These are phyloP conservation scores for Notamacropus eugenii DNA, from an alignment of 2,797 vertebrate genomes.

Conservation along the genomic window DNA sequence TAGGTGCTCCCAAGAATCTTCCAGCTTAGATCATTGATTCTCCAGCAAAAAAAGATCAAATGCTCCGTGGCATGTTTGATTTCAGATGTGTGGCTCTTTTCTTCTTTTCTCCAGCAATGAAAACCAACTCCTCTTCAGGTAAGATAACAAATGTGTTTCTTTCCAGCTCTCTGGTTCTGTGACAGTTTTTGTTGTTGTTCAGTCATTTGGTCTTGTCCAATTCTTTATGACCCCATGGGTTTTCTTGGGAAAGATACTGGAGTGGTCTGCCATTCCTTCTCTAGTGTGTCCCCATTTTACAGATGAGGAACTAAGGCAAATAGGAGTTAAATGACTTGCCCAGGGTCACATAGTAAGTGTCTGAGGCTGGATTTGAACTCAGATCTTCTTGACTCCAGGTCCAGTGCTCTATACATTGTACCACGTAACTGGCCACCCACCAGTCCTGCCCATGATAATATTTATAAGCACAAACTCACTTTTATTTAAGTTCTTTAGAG, in stretches of 20 bases:
- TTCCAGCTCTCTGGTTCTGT: background rate
- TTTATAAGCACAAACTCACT: too few species aligned
- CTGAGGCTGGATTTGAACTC: background rate
- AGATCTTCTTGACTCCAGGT: background rate
- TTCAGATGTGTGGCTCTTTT: background rate
- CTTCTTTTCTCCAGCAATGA: background rate
- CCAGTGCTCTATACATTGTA: too few species aligned
- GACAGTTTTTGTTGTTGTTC: background rate
- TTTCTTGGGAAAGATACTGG: background rate
- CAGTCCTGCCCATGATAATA: too few species aligned
- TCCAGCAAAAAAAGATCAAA: background rate
- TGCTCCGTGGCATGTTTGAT: background rate
- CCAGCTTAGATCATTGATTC: background rate
- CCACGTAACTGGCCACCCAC: background rate
- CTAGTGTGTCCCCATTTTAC: background rate
- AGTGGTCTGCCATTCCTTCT: background rate
- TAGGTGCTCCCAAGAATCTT: background rate
- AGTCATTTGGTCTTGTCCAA: background rate
- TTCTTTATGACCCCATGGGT: background rate
- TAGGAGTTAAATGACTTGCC: background rate
- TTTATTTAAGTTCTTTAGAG: too few species aligned
- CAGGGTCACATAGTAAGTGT: background rate
- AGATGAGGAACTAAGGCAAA: background rate
- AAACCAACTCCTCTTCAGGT: background rate
- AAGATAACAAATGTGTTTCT: background rate